A percentile compares a stretch with the other conserved stretches of the same genome.
These are phyloP conservation scores for Cyclopterus lumpus DNA, from an alignment of 2,797 vertebrate species.

Conservation along the genomic window DNA sequence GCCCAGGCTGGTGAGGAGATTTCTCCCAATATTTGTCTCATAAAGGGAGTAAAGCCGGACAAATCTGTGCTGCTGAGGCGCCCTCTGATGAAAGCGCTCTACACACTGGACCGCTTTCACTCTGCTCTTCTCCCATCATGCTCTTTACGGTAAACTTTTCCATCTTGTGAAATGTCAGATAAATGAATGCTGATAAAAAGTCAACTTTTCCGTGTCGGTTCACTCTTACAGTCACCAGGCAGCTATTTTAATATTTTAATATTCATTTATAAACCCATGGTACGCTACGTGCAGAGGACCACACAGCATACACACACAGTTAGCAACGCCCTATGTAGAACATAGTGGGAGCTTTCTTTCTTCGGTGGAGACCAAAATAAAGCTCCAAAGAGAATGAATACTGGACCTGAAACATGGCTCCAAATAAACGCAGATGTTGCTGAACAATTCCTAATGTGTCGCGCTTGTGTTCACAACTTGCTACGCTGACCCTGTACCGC, in stretches of 20 bases:
- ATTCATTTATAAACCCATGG: too few species aligned
- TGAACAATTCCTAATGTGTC: background rate
- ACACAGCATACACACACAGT: background rate
- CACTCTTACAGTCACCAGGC: background rate
- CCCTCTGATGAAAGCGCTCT: conserved; percentile 57
- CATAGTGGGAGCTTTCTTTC: background rate
- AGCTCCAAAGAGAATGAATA: background rate
- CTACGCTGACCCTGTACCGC: background rate
- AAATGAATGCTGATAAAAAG: conserved; percentile 26
- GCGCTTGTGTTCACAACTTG: background rate
- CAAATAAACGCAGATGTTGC: background rate
- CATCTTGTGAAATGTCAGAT: conserved; percentile 17
- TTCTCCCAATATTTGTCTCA: conserved; percentile 76
- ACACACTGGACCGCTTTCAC: conserved; percentile 25
- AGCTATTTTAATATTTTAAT: background rate
- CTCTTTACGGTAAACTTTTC: conserved; percentile 21
- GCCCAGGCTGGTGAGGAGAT: conserved; percentile 60
- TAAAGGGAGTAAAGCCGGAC: conserved; percentile 75
- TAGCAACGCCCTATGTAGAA: background rate
- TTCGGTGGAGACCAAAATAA: background rate
- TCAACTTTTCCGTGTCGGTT: background rate
- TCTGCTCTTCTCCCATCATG: conserved; percentile 20
- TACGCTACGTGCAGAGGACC: background rate
- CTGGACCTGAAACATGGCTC: too few species aligned
- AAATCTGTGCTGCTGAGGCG: conserved; percentile 66